Conservation (phyloP, 2,888 invertebrate species). For the Drosophila putrida region DNA sequence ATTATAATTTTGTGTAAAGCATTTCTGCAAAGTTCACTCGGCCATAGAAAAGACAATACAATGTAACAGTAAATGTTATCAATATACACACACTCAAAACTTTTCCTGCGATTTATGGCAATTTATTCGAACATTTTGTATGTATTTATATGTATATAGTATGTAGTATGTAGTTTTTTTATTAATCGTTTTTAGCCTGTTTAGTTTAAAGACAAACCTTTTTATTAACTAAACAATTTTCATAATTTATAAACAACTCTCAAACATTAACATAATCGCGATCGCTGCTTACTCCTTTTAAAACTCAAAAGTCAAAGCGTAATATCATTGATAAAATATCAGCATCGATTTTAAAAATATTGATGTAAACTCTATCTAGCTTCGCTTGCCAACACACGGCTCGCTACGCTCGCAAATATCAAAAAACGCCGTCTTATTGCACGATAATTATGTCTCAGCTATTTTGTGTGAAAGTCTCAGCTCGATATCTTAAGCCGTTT, state of each 20-base stretch:
- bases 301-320: constrained; percentile 40
- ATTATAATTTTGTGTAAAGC: too few species aligned
- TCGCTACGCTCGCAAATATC: too few species aligned
- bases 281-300: constrained; percentile 28
- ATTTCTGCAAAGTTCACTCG: constrained; percentile 44
- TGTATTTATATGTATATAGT: constrained; percentile 23
- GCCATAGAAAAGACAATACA: constrained; percentile 74
- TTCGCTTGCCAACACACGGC: too few species aligned
- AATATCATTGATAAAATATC: constrained; percentile 67
- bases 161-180: constrained; percentile 46
- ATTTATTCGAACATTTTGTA: constrained; percentile 7
- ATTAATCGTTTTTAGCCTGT: constrained; percentile 54
- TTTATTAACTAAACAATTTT: constrained; percentile 61
- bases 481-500: too few species aligned
- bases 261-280: constrained; percentile 26
- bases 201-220: constrained; percentile 65
- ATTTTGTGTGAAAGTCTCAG: too few species aligned
- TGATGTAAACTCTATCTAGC: constrained; percentile 56
- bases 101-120: constrained; percentile 22
- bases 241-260: constrained; percentile 28
- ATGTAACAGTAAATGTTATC: constrained; percentile 12
- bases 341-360: constrained; percentile 49
- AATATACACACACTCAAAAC: constrained; percentile 7
- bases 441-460: too few species aligned
- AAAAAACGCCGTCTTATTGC: too few species aligned